A percentile compares a stretch with the other conserved stretches of the same genome.
Conservation (phyloP, 1,140 invertebrate species). For the Cataglyphis hispanica region DNA sequence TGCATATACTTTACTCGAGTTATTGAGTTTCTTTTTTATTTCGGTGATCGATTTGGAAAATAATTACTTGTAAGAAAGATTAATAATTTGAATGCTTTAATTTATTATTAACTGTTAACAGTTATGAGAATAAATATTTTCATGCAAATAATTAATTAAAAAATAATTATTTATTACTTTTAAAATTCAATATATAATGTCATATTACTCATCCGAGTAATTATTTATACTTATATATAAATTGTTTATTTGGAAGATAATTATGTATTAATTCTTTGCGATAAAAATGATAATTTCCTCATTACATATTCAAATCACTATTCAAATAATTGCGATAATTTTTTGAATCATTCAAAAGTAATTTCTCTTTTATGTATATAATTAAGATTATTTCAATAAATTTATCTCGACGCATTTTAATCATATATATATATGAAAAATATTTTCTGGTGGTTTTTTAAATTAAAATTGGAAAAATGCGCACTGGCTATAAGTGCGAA, state of each 20-base stretch:
- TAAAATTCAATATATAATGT: too few relatives aligned
- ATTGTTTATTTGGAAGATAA: not conserved
- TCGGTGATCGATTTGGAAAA: not conserved
- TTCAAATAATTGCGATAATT: not conserved
- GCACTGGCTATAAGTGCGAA: slow-evolving; percentile 3
- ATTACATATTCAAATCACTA: slow-evolving; percentile 9
- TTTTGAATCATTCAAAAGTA: not conserved
- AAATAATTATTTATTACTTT: too few relatives aligned
- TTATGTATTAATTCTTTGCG: not conserved
- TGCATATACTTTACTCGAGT: not conserved
- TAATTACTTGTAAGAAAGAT: too few relatives aligned
- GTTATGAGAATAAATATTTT: too few relatives aligned
- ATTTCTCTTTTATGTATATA: too few relatives aligned
- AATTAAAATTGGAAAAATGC: slow-evolving; percentile 15
- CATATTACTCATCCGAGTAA: not conserved
- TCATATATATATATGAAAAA: not conserved
- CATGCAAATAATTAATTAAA: too few relatives aligned
- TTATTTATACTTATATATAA: not conserved
- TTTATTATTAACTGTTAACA: too few relatives aligned
- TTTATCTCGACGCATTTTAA: slow-evolving; percentile 9
- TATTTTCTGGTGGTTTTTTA: not conserved
- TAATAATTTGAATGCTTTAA: too few relatives aligned
- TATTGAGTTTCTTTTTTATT: not conserved
- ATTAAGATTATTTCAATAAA: slow-evolving; percentile 17
- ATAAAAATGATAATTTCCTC: not conserved